A percentile compares a stretch with the other conserved stretches of the same genome.
Evolutionary conservation across 92 coral and sea anemone genomes (phyloP).

Genomic region (Pocillopora meandrina): DNA sequence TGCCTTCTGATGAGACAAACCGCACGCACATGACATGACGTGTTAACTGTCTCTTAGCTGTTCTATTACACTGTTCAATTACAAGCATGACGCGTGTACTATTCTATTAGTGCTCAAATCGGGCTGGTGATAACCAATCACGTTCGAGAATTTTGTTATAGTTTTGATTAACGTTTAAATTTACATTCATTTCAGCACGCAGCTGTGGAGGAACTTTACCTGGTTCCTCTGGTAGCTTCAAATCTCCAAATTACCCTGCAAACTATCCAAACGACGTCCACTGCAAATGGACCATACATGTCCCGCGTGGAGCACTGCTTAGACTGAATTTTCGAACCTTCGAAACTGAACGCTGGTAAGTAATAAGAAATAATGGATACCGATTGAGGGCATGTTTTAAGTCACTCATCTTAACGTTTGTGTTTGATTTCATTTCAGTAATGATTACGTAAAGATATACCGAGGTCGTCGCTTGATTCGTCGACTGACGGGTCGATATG

Average conservation of each 20-base stretch:
- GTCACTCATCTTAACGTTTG: not conserved
- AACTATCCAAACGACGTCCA: slow-evolving; percentile 60
- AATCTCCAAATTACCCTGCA: slow-evolving; percentile 62
- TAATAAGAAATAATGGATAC: not conserved
- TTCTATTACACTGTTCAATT: too few relatives aligned
- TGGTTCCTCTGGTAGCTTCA: slow-evolving; percentile 42
- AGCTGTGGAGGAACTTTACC: slow-evolving; percentile 60
- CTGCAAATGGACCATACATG: slow-evolving; percentile 62
- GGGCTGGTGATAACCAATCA: too few relatives aligned
- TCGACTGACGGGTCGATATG: slow-evolving; percentile 24
- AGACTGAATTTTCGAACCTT: slow-evolving; percentile 10
- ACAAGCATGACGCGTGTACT: too few relatives aligned
- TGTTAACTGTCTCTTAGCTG: too few relatives aligned
- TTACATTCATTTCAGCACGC: not conserved
- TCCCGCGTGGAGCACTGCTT: slow-evolving; percentile 13
- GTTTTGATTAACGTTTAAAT: not conserved
- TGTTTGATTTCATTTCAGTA: not conserved
- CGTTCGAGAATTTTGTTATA: too few relatives aligned
- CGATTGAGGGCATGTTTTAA: not conserved
- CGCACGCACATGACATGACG: too few relatives aligned
- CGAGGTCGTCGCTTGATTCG: slow-evolving; percentile 23
- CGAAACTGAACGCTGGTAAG: slow-evolving; percentile 43
- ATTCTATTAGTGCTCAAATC: too few relatives aligned
- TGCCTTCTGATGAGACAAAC: too few relatives aligned
- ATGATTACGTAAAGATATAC: slow-evolving; percentile 23